Conservation (phyloP, 2,888 invertebrate species). For the Habrosyne pyritoides region DNA sequence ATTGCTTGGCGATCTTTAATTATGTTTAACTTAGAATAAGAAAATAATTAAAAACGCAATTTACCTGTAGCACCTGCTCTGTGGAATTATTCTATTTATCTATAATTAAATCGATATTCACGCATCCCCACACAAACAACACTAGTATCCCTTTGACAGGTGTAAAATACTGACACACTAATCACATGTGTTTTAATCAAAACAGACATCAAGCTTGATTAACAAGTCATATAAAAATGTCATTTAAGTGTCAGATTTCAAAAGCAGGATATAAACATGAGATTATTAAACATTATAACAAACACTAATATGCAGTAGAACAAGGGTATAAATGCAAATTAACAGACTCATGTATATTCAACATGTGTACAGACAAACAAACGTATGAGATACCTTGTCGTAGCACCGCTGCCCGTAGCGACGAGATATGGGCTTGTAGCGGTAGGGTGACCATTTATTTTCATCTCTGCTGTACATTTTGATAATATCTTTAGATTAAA, state of each 20-base stretch:
- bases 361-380: conserved; percentile 51
- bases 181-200: background rate
- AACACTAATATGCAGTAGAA: conserved; percentile 51
- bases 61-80: background rate
- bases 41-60: background rate
- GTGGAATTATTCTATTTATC: background rate
- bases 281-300: conserved; percentile 26
- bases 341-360: conserved; percentile 71
- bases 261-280: background rate
- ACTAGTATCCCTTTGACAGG: background rate
- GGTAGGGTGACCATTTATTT: conserved; percentile 34
- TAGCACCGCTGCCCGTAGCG: conserved; percentile 9
- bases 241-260: background rate
- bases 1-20: background rate
- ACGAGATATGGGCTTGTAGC: conserved; percentile 38
- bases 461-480: background rate
- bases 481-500: too few relatives aligned
- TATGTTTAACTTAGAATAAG: background rate
- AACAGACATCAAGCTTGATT: background rate
- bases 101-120: background rate
- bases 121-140: background rate
- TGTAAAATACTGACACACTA: background rate
- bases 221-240: background rate
- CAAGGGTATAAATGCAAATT: conserved; percentile 52
- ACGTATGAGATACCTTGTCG: conserved; percentile 50